Evolutionary conservation across 2,888 invertebrate species (phyloP).

Genomic region (Apamea anceps): DNA sequence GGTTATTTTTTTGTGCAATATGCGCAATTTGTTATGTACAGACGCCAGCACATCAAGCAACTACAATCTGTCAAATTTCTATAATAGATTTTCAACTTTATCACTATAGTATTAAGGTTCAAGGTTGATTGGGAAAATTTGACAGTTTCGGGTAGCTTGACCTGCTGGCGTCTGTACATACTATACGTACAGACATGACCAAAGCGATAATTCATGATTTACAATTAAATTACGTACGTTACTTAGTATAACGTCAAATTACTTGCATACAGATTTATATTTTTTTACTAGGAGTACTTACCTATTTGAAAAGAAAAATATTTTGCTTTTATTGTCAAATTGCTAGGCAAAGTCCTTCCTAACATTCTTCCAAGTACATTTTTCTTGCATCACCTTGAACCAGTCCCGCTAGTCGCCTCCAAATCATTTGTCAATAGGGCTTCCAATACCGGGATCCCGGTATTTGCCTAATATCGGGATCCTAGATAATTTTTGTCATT

Average conservation of each 20-base stretch:
- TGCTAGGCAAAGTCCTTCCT: neutral
- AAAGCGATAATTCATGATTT: neutral
- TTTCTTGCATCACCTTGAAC: neutral
- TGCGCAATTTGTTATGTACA: too few species aligned
- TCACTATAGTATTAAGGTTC: too few species aligned
- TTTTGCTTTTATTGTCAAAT: neutral
- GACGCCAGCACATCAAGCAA: too few species aligned
- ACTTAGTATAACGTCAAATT: neutral
- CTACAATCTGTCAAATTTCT: too few species aligned
- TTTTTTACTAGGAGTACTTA: neutral
- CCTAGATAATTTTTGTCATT: too few species aligned
- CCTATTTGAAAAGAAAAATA: neutral
- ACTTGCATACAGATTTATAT: neutral
- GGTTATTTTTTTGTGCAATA: neutral
- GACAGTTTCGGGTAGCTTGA: too few species aligned
- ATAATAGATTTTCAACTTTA: too few species aligned
- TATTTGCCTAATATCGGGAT: too few species aligned
- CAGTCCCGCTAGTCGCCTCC: too few species aligned
- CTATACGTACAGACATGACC: neutral
- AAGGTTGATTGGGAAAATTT: too few species aligned
- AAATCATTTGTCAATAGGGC: neutral
- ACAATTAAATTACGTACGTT: neutral
- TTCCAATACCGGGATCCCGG: too few species aligned
- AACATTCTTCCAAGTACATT: neutral
- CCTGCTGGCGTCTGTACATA: too few species aligned